Evolutionary conservation across 2,888 invertebrate genomes (phyloP).

Genomic region (Anagyrus pseudococci): DNA sequence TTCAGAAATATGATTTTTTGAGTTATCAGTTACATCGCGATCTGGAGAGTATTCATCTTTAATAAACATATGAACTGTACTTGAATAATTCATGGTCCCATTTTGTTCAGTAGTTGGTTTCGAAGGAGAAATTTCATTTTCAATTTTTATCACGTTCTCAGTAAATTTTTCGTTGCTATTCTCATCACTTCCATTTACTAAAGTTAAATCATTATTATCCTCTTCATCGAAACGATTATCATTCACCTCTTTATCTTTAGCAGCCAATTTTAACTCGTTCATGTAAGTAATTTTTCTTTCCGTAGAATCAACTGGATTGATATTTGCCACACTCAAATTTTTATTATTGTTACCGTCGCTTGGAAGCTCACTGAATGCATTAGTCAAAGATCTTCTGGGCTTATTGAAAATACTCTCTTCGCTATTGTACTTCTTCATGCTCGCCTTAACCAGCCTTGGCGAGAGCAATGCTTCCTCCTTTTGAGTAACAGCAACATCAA

Average conservation of each 20-base stretch:
- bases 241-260: background rate
- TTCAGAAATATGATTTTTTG: background rate
- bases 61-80: background rate
- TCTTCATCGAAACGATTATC: background rate
- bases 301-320: too few relatives aligned
- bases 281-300: background rate
- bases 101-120: background rate
- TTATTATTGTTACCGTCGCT: background rate
- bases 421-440: constrained; percentile 4
- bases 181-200: too few relatives aligned
- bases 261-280: background rate
- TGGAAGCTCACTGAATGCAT: constrained; percentile 6
- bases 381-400: constrained; percentile 17
- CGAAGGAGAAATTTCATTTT: too few relatives aligned
- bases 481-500: background rate
- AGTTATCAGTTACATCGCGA: too few relatives aligned
- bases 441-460: background rate
- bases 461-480: background rate
- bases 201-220: background rate
- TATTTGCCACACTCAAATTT: too few relatives aligned
- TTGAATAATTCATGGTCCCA: background rate
- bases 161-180: too few relatives aligned
- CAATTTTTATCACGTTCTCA: too few relatives aligned
- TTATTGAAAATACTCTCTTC: background rate
- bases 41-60: background rate